Percentiles rank a stretch among this genome's conserved stretches.
Conservation (phyloP, 2,113 vertebrate species). For the Xiphias gladius region DNA sequence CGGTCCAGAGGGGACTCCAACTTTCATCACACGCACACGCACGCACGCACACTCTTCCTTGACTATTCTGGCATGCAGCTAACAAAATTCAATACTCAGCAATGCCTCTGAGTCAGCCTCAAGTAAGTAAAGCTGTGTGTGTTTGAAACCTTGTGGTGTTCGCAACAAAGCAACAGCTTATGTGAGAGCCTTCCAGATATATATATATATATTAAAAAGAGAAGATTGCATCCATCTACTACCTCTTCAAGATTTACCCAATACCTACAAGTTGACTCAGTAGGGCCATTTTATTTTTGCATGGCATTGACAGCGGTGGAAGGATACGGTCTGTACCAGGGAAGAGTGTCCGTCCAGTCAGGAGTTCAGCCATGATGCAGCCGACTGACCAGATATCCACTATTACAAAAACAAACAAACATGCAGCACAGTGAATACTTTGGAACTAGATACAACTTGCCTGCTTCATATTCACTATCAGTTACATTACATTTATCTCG, state of each 20-base stretch:
- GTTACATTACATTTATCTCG: not conserved
- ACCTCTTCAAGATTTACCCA: constrained; percentile 1
- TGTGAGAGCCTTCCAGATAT: not conserved
- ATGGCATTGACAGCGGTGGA: constrained; percentile 57
- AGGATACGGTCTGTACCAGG: constrained; percentile 99
- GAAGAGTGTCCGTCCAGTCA: constrained; percentile 97
- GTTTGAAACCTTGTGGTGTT: constrained; percentile 2
- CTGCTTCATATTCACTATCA: constrained; percentile 3
- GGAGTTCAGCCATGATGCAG: constrained; percentile 99
- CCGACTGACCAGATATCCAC: constrained; percentile 99
- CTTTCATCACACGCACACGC: constrained; percentile 6
- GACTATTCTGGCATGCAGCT: constrained; percentile 30
- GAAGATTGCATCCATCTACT: not conserved
- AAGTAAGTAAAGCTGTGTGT: not conserved
- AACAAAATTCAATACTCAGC: constrained; percentile 31
- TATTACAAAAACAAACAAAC: constrained; percentile 73
- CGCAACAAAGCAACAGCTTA: constrained; percentile 7
- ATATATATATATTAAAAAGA: not conserved
- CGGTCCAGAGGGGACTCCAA: constrained; percentile 34
- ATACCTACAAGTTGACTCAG: constrained; percentile 16
- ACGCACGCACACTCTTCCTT: constrained; percentile 4
- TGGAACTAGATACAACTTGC: not conserved
- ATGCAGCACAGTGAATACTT: constrained; percentile 6
- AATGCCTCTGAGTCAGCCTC: constrained; percentile 15
- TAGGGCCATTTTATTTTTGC: not conserved